These are phyloP conservation scores for Gallinago jamesoni DNA, from an alignment of 2,113 vertebrate species.

Conservation along the genomic window DNA sequence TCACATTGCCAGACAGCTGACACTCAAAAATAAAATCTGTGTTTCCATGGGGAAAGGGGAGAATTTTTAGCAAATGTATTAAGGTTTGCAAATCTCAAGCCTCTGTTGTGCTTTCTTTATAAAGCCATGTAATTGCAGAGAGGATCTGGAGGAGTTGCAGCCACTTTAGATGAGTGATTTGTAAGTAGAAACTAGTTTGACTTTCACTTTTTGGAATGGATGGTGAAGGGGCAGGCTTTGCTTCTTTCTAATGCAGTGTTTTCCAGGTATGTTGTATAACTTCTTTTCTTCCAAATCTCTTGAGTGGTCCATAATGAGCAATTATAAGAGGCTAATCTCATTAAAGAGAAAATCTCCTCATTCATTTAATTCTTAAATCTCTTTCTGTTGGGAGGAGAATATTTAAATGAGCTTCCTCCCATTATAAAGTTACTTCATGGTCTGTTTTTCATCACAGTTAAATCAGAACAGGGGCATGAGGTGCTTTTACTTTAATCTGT, in stretches of 20 bases:
- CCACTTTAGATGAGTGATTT: conserved; percentile 38
- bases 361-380: conserved; percentile 56
- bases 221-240: background rate
- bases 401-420: conserved; percentile 50
- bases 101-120: conserved; percentile 25
- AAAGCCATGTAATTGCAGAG: conserved; percentile 47
- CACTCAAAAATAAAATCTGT: conserved; percentile 39
- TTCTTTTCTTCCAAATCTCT: conserved; percentile 26
- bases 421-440: conserved; percentile 47
- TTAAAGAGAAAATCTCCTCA: conserved; percentile 37
- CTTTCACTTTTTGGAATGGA: conserved; percentile 31
- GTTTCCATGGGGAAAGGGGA: conserved; percentile 33
- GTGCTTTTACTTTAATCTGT: conserved; percentile 41
- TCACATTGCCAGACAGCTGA: conserved; percentile 51
- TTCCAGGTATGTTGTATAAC: conserved; percentile 40
- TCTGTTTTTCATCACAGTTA: conserved; percentile 55
- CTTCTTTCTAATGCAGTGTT: conserved; percentile 38
- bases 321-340: conserved; percentile 51
- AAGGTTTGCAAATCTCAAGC: conserved; percentile 45
- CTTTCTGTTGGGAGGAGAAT: conserved; percentile 43
- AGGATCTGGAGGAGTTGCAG: conserved; percentile 43
- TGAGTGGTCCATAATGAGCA: conserved; percentile 19
- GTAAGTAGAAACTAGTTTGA: conserved; percentile 4
- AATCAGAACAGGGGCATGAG: conserved; percentile 36
- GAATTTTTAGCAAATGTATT: conserved; percentile 54